Percentiles rank a stretch among this genome's conserved stretches.
Conservation (phyloP, 2,113 vertebrate genomes). For the Python bivittatus region DNA sequence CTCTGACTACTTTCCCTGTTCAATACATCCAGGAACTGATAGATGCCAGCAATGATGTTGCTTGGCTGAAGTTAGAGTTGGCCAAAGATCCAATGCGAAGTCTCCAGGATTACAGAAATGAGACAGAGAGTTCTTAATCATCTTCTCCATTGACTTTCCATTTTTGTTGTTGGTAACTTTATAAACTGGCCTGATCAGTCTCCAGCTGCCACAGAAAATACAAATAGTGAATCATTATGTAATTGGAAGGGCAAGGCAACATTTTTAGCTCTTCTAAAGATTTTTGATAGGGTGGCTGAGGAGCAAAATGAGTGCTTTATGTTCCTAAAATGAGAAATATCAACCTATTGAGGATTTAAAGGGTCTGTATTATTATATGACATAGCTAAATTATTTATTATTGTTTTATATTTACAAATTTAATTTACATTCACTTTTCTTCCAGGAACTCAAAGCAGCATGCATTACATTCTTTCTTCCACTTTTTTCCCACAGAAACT, state of each 20-base stretch:
- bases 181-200: not conserved
- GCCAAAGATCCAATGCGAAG: not conserved
- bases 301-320: not conserved
- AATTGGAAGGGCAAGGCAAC: not conserved
- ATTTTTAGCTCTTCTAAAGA: not conserved
- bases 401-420: not conserved
- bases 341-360: not conserved
- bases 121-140: not conserved
- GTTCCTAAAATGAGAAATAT: not conserved
- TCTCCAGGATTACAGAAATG: not conserved
- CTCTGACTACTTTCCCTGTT: not conserved
- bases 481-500: not conserved
- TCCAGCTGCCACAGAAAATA: not conserved
- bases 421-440: not conserved
- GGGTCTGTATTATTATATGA: not conserved
- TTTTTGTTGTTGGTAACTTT: not conserved
- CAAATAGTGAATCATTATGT: not conserved
- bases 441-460: not conserved
- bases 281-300: not conserved
- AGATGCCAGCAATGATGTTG: not conserved
- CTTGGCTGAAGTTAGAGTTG: not conserved
- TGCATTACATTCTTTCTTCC: not conserved
- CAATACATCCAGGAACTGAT: not conserved
- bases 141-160: not conserved
- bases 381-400: not conserved